Evolutionary conservation across 1,140 invertebrate species (phyloP).

Genomic region (Polypedilum pembai): DNA sequence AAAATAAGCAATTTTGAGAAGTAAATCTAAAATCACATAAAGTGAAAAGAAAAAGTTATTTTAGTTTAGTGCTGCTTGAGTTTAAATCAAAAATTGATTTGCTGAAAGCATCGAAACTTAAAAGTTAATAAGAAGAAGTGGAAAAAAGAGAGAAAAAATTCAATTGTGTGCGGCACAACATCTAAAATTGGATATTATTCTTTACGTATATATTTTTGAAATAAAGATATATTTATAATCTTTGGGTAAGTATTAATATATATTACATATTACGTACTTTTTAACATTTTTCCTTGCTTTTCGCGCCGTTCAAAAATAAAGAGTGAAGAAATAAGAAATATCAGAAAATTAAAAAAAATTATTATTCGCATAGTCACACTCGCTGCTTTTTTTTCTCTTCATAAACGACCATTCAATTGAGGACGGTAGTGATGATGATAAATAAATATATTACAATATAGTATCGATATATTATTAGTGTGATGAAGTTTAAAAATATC

Average conservation of each 20-base stretch:
- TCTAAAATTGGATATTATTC: constrained; percentile 28
- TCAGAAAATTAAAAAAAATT: not conserved
- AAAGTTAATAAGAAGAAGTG: constrained; percentile 20
- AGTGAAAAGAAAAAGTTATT: not conserved
- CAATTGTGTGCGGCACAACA: constrained; percentile 19
- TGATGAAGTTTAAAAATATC: no score
- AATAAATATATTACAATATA: no score
- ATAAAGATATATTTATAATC: constrained; percentile 14
- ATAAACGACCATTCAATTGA: no score
- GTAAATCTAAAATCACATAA: not conserved
- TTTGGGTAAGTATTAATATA: constrained; percentile 14
- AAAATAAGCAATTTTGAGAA: constrained; percentile 5
- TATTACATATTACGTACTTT: constrained; percentile 14
- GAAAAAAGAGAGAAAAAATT: not conserved
- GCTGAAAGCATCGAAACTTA: not conserved
- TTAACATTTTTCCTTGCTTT: not conserved
- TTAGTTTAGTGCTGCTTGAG: not conserved
- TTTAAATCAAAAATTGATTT: constrained; percentile 20
- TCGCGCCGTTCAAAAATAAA: not conserved
- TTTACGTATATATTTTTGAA: constrained; percentile 5
- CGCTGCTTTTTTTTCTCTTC: not conserved
- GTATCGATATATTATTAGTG: no score
- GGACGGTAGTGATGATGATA: no score
- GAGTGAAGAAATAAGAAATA: not conserved
- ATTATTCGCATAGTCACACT: no score